These are phyloP conservation scores for Scomberomorus guttatus DNA, from an alignment of 2,797 vertebrate genomes.

Conservation along the genomic window DNA sequence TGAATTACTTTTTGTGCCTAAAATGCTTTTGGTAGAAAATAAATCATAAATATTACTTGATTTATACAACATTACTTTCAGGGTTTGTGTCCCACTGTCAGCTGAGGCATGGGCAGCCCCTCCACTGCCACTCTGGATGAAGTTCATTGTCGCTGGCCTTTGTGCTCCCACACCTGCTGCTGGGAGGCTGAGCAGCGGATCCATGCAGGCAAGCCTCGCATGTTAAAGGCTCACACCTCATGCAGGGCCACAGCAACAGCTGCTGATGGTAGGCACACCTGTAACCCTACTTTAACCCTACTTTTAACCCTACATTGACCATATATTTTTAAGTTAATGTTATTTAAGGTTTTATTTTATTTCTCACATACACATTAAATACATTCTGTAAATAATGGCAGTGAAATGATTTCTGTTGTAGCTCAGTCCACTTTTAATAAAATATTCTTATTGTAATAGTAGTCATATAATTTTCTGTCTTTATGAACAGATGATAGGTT, in stretches of 20 bases:
- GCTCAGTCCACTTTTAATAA: neutral
- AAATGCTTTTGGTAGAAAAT: no score
- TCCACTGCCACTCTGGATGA: conserved; percentile 32
- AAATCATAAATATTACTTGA: neutral
- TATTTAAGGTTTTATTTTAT: neutral
- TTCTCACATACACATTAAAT: no score
- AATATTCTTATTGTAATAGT: neutral
- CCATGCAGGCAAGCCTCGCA: conserved; percentile 23
- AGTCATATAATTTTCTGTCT: neutral
- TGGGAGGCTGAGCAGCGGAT: conserved; percentile 63
- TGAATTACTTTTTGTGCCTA: no score
- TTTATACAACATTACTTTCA: neutral
- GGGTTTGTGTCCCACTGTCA: neutral
- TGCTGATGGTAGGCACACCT: conserved; percentile 30
- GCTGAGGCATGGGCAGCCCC: neutral
- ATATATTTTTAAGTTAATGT: no score
- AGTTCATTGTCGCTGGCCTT: conserved; percentile 61
- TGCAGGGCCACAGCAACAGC: neutral
- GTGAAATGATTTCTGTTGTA: no score
- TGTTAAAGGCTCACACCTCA: neutral
- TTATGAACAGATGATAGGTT: conserved; percentile 34
- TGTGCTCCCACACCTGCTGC: conserved; percentile 70
- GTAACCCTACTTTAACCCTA: neutral
- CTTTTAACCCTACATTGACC: neutral
- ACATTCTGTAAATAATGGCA: no score